Base-by-base conservation (phyloP, 2,797 vertebrate species). In the Sebastes jordani region DNA sequence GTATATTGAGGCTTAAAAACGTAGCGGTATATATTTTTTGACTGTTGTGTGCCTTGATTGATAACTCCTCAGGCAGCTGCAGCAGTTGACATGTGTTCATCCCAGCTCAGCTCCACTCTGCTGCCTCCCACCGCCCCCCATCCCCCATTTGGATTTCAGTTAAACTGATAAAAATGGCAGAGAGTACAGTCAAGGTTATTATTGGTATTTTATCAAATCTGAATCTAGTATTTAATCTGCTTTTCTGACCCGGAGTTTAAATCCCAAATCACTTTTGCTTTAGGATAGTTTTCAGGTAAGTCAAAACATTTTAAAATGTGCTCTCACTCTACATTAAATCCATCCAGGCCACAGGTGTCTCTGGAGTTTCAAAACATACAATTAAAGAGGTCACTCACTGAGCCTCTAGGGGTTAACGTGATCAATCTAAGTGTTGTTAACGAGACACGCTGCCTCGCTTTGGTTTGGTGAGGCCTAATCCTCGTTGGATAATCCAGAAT, bases 401-500 rank as follows among this genome's bases (percentile, higher is more conserved):
- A 18, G 32, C 16, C 46, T 52, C 27, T 10, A 10, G 16, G 73
- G 29, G 46, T 49, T 49, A 49, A 83, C 32, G 77, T 81, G 6
- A 82, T 85, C 58, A 38, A 23, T 74, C 61, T 56, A 64, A 74
- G 62, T 84, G 71, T n/a, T 68, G 61, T 73, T 74, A 83, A 87
- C 74, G 65, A 83, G 70, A 63, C 64, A 52, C 8, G 42, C 71
- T 73, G 68, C 13, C 66, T 55, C 9, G 74, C 34, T 85, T 83
- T 82, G 42, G 64, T 66, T 80, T 71, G 67, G 46, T 71, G 61
- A 59, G 10, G 66, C 77, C 76, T 92, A 90, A 93, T 93, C 92
- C 88, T 68, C 23, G 62, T 23, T 29, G 63, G 84, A 87, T 92
- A 93, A 93, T 93, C 90, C 82, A 76, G 59, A 88, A 86, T 88